Conservation (phyloP, 2,888 invertebrate species). For the Crioceris asparagi region DNA sequence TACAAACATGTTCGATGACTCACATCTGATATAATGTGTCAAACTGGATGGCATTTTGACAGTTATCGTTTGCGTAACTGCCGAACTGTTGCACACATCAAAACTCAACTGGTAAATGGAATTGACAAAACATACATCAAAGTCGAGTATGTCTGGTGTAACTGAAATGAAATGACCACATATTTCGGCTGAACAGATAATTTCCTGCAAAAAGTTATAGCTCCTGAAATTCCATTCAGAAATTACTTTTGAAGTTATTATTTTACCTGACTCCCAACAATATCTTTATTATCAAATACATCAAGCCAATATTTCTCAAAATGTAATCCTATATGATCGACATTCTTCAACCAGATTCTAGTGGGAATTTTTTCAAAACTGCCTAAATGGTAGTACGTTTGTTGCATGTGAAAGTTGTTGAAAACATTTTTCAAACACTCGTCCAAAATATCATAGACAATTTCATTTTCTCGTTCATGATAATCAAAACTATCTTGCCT, state of each 20-base stretch:
- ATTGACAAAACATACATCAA: conserved; percentile 19
- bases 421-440: conserved; percentile 14
- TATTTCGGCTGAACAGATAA: conserved; percentile 17
- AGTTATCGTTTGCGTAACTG: conserved; percentile 15
- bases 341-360: conserved; percentile 16
- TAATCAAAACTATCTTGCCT: not conserved
- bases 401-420: conserved; percentile 14
- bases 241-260: too few species aligned
- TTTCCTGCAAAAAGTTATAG: conserved; percentile 13
- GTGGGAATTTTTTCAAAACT: conserved; percentile 7
- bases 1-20: conserved; percentile 16
- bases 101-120: conserved; percentile 19
- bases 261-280: conserved; percentile 9
- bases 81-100: conserved; percentile 18
- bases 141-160: conserved; percentile 18
- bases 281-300: conserved; percentile 12
- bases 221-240: not conserved
- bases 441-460: conserved; percentile 7
- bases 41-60: conserved; percentile 18
- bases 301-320: conserved; percentile 16
- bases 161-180: conserved; percentile 19
- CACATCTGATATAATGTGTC: conserved; percentile 13
- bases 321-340: conserved; percentile 17
- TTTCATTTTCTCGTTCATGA: not conserved
- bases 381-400: conserved; percentile 9